These are phyloP conservation scores for Thripadectes ignobilis DNA, from an alignment of 2,797 vertebrate species.

Conservation along the genomic window DNA sequence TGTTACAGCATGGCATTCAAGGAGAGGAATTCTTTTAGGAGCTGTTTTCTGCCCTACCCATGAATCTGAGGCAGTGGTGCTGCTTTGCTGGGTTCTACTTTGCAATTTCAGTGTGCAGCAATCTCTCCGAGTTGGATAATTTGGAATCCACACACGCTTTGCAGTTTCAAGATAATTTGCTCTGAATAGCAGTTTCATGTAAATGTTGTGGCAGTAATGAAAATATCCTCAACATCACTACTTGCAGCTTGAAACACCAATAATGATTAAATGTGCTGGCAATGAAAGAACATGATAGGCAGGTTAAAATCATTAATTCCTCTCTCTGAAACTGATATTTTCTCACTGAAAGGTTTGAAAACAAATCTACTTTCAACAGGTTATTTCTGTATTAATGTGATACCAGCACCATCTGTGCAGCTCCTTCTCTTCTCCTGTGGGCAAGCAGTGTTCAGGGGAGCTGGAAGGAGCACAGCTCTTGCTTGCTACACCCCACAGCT, in stretches of 20 bases:
- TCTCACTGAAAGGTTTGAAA: conserved; percentile 9
- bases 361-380: conserved; percentile 22
- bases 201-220: conserved; percentile 63
- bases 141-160: conserved; percentile 29
- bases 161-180: conserved; percentile 44
- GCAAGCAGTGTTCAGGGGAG: not conserved
- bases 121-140: conserved; percentile 29
- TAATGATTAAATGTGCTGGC: not conserved
- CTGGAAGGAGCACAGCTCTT: conserved; percentile 20
- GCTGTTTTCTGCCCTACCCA: not conserved
- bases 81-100: not conserved
- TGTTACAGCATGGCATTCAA: not conserved
- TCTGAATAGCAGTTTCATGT: conserved; percentile 32
- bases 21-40: not conserved
- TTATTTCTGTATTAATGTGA: conserved; percentile 8
- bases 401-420: conserved; percentile 25
- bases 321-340: not conserved
- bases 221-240: conserved; percentile 47
- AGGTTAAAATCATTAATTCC: conserved; percentile 36
- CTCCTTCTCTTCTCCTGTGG: not conserved
- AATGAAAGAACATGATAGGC: conserved; percentile 34
- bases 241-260: conserved; percentile 50
- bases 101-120: not conserved
- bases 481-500: conserved; percentile 35
- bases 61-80: not conserved